Percentiles rank a stretch among this genome's conserved stretches.
Conservation (phyloP, 2,113 vertebrate genomes). For the Chloebia gouldiae region DNA sequence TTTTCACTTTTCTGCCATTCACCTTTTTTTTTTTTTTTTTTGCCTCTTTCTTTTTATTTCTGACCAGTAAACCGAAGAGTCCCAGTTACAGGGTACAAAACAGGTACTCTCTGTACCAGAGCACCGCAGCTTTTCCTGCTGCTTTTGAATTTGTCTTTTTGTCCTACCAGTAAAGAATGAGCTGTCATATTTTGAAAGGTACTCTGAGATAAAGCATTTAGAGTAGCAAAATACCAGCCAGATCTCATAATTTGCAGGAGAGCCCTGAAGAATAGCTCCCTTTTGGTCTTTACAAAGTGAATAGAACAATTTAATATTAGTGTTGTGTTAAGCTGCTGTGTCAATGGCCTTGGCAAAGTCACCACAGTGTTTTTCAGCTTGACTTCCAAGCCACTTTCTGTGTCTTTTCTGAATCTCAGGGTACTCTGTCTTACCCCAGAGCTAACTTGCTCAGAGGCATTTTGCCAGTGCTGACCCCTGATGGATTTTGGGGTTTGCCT, state of each 20-base stretch:
- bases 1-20: neutral
- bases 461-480: neutral
- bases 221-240: neutral
- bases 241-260: neutral
- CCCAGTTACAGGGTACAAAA: neutral
- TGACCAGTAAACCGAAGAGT: neutral
- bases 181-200: slow-evolving; percentile 4
- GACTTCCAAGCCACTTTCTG: neutral
- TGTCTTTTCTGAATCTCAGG: neutral
- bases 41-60: neutral
- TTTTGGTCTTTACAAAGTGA: neutral
- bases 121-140: neutral
- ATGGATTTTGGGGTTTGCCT: neutral
- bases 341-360: neutral
- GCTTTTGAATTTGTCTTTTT: neutral
- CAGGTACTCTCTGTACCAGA: neutral
- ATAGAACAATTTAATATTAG: neutral
- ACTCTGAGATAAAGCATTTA: neutral
- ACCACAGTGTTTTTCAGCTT: neutral
- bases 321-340: neutral
- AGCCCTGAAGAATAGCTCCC: neutral
- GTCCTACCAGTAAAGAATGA: neutral
- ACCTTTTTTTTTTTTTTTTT: neutral
- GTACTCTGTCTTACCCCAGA: neutral
- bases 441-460: neutral